Conservation (phyloP, 2,113 vertebrate species). For the Jacana jacana region DNA sequence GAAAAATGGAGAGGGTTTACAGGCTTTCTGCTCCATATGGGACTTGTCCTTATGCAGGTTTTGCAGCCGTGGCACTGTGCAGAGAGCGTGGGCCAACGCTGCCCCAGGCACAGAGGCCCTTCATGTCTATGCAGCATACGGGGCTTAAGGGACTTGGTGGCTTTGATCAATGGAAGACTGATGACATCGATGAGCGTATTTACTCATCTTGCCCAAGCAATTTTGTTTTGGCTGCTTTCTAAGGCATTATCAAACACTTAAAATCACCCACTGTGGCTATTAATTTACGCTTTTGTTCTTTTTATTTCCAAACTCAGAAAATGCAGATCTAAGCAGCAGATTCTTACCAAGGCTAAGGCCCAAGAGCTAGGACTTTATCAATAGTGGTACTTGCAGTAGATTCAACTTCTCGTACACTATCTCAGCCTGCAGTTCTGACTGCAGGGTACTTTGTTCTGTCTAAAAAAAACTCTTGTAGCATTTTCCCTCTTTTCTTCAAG, state of each 20-base stretch:
- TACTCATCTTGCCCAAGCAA: not conserved
- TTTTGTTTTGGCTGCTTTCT: not conserved
- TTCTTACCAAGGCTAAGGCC: not conserved
- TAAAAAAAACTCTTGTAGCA: not conserved
- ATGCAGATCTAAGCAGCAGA: not conserved
- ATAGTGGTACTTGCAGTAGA: not conserved
- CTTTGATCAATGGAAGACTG: not conserved
- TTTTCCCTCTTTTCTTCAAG: not conserved
- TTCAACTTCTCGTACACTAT: not conserved
- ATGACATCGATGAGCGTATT: not conserved
- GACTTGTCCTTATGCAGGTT: not conserved
- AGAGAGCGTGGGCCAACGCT: not conserved
- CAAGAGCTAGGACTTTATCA: not conserved
- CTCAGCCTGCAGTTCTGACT: not conserved
- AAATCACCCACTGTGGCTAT: not conserved
- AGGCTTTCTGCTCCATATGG: accelerated
- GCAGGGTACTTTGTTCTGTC: not conserved
- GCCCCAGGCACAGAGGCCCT: not conserved
- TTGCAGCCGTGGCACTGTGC: not conserved
- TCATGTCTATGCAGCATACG: accelerated
- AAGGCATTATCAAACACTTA: not conserved
- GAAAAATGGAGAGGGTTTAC: not conserved
- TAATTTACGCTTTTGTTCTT: not conserved
- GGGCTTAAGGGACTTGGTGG: not conserved
- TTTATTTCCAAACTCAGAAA: not conserved